phyloP scores from a whole-genome alignment of 2,888 invertebrate species.

The Sceliomorpha sp. region DNA sequence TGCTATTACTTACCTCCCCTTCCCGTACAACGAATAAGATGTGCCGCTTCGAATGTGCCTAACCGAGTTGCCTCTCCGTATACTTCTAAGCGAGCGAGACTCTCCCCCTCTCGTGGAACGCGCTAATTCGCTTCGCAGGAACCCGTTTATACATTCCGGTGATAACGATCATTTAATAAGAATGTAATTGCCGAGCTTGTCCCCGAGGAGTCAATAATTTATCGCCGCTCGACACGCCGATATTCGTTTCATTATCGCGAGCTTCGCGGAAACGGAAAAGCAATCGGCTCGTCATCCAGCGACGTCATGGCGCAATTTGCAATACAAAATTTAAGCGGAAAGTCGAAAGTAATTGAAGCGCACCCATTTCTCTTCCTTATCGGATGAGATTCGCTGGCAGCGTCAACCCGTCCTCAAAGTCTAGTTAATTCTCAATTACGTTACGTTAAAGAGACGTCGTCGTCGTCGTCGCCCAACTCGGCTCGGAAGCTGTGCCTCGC shows the following conservation, averaged over 20 bases:
- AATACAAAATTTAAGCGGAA: constrained; percentile 42
- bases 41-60: too few species aligned
- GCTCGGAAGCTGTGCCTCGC: constrained; percentile 25
- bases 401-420: constrained; percentile 47
- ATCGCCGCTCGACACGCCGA: not conserved
- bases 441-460: constrained; percentile 41
- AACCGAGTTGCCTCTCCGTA: too few species aligned
- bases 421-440: constrained; percentile 54
- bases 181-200: constrained; percentile 12
- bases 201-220: constrained; percentile 3
- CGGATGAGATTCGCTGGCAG: constrained; percentile 42
- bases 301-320: constrained; percentile 38
- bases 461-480: constrained; percentile 26
- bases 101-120: too few species aligned
- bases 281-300: constrained; percentile 38
- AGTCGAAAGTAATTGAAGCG: constrained; percentile 48
- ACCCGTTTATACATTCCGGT: too few species aligned
- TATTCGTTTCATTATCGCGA: constrained; percentile 34
- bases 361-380: constrained; percentile 50
- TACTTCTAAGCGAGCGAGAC: too few species aligned
- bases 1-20: too few species aligned
- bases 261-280: constrained; percentile 13
- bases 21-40: too few species aligned
- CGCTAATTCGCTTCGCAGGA: too few species aligned
- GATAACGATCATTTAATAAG: constrained; percentile 5